Evolutionary conservation across 2,888 invertebrate species (phyloP).

Genomic region (Tuta absoluta): DNA sequence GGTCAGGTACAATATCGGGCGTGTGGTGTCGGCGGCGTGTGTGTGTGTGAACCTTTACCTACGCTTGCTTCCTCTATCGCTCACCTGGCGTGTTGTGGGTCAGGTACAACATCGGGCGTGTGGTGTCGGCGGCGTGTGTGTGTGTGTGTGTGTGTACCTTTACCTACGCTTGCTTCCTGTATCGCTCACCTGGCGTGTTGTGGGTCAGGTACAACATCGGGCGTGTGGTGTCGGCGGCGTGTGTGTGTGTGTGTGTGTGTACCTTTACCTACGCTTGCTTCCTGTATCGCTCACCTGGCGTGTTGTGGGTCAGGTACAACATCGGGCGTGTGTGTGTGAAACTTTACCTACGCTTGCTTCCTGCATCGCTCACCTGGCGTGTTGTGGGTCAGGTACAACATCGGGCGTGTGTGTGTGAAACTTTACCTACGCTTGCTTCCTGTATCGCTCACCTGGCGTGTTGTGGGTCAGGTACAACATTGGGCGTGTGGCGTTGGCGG

Average conservation of each 20-base stretch:
- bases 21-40: neutral
- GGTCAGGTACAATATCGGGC: too few relatives aligned
- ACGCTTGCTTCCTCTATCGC: too few relatives aligned
- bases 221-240: neutral
- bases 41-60: too few relatives aligned
- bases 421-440: too few relatives aligned
- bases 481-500: neutral
- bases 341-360: too few relatives aligned
- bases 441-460: neutral
- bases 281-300: too few relatives aligned
- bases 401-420: constrained; percentile 29
- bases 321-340: constrained; percentile 29
- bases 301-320: neutral
- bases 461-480: neutral
- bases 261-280: too few relatives aligned
- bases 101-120: neutral
- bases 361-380: too few relatives aligned
- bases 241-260: too few relatives aligned
- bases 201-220: neutral
- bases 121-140: constrained; percentile 1
- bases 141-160: too few relatives aligned
- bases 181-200: neutral
- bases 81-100: neutral
- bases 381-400: neutral
- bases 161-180: too few relatives aligned